A percentile compares a stretch with the other conserved stretches of the same genome.
Conservation (phyloP, 2,888 invertebrate genomes). For the Tetropium fuscum region DNA sequence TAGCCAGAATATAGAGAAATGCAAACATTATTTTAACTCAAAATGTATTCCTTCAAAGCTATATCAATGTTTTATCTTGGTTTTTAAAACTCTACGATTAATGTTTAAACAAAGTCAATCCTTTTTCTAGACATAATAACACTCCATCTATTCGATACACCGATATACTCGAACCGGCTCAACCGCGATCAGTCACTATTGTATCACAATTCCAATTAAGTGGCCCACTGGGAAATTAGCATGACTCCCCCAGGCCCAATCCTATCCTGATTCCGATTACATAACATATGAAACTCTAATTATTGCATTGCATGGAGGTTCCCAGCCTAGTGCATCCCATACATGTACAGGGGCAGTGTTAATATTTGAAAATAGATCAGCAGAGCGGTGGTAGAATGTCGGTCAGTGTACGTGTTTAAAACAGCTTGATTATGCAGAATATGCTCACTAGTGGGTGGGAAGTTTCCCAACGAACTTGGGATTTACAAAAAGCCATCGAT, state of each 20-base stretch:
- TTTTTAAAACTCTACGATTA: too few species aligned
- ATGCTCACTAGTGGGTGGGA: too few species aligned
- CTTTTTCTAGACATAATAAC: constrained; percentile 19
- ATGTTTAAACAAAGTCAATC: too few species aligned
- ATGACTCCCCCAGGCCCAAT: constrained; percentile 47
- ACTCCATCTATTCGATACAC: constrained; percentile 10
- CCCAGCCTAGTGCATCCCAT: constrained; percentile 19
- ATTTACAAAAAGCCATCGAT: too few species aligned
- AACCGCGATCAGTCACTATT: constrained; percentile 13
- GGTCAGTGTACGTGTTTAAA: too few species aligned
- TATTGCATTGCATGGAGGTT: constrained; percentile 44
- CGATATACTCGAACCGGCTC: constrained; percentile 14
- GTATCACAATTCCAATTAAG: constrained; percentile 49
- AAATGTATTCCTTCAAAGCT: too few species aligned
- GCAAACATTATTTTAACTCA: too few species aligned
- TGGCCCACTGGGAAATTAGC: constrained; percentile 50
- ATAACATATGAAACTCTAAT: constrained; percentile 51
- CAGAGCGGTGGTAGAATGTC: not conserved
- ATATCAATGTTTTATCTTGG: too few species aligned
- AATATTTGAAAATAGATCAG: too few species aligned
- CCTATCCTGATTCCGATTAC: constrained; percentile 49
- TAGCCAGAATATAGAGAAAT: too few species aligned
- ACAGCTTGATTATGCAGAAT: too few species aligned
- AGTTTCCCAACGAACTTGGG: too few species aligned
- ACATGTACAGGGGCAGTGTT: constrained; percentile 2